Percentiles rank a stretch among this genome's conserved stretches.
Conservation (phyloP, 2,888 invertebrate species). For the Trichacis sp. region DNA sequence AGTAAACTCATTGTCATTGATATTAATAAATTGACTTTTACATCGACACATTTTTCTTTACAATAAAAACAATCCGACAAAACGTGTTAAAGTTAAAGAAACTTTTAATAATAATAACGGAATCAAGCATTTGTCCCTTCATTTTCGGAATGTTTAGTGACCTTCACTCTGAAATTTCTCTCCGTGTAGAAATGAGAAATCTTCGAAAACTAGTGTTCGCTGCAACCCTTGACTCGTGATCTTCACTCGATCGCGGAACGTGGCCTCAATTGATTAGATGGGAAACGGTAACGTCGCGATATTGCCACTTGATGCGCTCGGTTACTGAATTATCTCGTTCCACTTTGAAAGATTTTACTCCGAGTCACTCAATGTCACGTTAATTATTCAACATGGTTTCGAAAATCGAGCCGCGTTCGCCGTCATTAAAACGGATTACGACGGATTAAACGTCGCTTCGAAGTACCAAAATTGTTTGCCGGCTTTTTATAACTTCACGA, state of each 20-base stretch:
- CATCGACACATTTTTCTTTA: too few relatives aligned
- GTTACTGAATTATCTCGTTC: background rate
- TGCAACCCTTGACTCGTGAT: background rate
- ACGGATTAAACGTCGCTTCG: background rate
- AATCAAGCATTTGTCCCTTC: too few relatives aligned
- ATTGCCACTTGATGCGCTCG: background rate
- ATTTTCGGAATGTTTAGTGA: too few relatives aligned
- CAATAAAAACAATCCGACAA: too few relatives aligned
- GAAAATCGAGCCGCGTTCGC: background rate
- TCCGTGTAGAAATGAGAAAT: too few relatives aligned
- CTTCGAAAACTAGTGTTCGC: background rate
- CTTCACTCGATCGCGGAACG: background rate
- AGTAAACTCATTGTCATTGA: too few relatives aligned
- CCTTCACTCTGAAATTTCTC: too few relatives aligned
- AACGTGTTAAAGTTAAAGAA: too few relatives aligned
- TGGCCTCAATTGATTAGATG: background rate
- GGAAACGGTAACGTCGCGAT: background rate
- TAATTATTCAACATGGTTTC: background rate
- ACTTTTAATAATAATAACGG: too few relatives aligned
- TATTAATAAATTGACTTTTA: too few relatives aligned
- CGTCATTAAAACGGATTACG: background rate
- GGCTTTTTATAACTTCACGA: background rate
- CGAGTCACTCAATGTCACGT: constrained; percentile 1
- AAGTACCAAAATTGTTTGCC: background rate
- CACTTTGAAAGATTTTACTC: background rate